These are phyloP conservation scores for Melinaea marsaeus DNA, from an alignment of 2,888 invertebrate genomes.

Conservation along the genomic window DNA sequence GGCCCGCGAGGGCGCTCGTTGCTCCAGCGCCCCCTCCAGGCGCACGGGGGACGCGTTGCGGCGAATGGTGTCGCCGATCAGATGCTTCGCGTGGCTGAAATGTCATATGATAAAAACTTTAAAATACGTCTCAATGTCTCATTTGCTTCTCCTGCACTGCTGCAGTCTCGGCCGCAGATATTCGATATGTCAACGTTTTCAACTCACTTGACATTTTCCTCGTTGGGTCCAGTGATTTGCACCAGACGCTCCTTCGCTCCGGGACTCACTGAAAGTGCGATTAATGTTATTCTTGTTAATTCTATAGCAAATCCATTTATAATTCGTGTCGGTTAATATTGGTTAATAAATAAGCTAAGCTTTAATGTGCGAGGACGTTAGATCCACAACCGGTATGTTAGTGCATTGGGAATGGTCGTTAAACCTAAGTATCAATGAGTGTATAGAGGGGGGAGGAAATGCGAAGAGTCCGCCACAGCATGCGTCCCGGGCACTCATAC, in stretches of 20 bases:
- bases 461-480: constrained; percentile 60
- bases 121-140: too few relatives aligned
- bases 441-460: constrained; percentile 31
- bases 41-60: constrained; percentile 95
- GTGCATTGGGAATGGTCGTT: background rate
- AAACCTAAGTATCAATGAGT: constrained; percentile 9
- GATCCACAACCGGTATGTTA: constrained; percentile 24
- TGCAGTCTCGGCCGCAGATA: background rate
- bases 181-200: background rate
- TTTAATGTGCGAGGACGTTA: constrained; percentile 26
- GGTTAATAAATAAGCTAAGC: constrained; percentile 53
- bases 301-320: background rate
- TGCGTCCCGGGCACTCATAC: constrained; percentile 81
- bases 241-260: constrained; percentile 96
- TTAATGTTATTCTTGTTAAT: constrained; percentile 7
- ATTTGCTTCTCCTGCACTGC: too few relatives aligned
- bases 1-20: constrained; percentile 83
- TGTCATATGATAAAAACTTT: background rate
- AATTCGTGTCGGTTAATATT: constrained; percentile 18
- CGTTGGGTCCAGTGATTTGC: constrained; percentile 95
- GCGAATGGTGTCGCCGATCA: constrained; percentile 96
- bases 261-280: constrained; percentile 86
- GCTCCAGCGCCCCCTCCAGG: constrained; percentile 73
- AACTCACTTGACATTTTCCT: constrained; percentile 94
- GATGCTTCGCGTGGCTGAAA: constrained; percentile 89